Evolutionary conservation across 1,140 invertebrate species (phyloP).

Genomic region (Trialeurodes vaporariorum): DNA sequence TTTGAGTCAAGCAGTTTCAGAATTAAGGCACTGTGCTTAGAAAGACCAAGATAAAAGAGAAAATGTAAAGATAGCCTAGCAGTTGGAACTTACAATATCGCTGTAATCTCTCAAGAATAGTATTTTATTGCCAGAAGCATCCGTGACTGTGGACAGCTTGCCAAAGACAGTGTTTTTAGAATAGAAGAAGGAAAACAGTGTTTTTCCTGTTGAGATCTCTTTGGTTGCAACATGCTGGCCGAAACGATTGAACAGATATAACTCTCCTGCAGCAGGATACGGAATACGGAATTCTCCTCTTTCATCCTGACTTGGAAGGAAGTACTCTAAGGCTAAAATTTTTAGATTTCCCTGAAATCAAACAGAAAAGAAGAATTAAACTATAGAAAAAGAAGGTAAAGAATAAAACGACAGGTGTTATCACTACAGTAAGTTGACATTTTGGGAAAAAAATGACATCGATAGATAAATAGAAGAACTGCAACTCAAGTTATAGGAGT

Average conservation of each 20-base stretch:
- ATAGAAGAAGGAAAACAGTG: slow-evolving; percentile 88
- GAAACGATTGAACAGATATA: slow-evolving; percentile 89
- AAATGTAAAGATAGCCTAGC: too few species aligned
- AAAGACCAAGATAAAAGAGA: too few species aligned
- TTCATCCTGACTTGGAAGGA: slow-evolving; percentile 76
- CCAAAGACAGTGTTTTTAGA: slow-evolving; percentile 94
- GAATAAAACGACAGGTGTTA: too few species aligned
- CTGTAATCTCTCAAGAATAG: slow-evolving; percentile 82
- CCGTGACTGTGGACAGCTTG: slow-evolving; percentile 81
- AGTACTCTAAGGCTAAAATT: slow-evolving; percentile 79
- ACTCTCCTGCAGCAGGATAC: slow-evolving; percentile 77
- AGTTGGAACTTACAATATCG: slow-evolving; percentile 60
- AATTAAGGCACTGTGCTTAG: too few species aligned
- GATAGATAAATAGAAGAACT: too few species aligned
- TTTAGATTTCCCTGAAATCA: slow-evolving; percentile 53
- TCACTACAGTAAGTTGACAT: too few species aligned
- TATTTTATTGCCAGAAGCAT: slow-evolving; percentile 86
- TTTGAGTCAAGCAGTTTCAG: too few species aligned
- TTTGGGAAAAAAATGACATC: slow-evolving; percentile 9
- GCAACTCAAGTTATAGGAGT: too few species aligned
- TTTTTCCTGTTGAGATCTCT: slow-evolving; percentile 82
- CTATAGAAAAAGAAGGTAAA: slow-evolving; percentile 8
- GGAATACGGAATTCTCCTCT: slow-evolving; percentile 87
- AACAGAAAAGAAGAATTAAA: neutral
- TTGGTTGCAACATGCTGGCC: slow-evolving; percentile 90